phyloP scores from a whole-genome alignment of 1,140 invertebrate species.

The Steinernema feltiae region DNA sequence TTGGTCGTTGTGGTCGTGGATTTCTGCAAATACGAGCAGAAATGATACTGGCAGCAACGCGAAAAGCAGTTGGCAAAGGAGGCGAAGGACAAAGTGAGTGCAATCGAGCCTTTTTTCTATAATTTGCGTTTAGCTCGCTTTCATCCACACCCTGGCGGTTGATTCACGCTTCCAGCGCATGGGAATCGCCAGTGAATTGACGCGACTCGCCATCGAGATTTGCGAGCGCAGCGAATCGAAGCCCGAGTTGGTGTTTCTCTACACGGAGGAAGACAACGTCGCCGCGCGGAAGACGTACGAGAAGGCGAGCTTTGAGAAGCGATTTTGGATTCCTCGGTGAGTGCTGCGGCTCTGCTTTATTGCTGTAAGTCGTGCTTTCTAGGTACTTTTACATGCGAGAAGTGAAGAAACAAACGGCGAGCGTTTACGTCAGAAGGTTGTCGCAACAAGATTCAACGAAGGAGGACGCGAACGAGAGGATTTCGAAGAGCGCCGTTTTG shows the following conservation, averaged over 20 bases:
- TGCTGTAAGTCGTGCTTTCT: not conserved
- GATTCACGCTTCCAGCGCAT: not conserved
- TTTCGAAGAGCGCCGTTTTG: not conserved
- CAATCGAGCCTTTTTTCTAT: no score
- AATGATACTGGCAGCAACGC: not conserved
- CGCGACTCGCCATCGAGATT: not conserved
- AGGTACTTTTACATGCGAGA: no score
- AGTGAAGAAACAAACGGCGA: no score
- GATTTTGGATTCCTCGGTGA: not conserved
- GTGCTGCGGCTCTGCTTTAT: not conserved
- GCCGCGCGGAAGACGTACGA: not conserved
- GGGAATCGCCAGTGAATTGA: not conserved
- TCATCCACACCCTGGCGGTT: not conserved
- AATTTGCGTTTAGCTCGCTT: not conserved
- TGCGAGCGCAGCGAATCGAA: not conserved
- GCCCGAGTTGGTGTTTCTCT: not conserved
- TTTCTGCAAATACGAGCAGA: not conserved
- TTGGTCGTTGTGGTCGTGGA: not conserved
- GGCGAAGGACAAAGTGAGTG: not conserved
- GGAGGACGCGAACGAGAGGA: not conserved
- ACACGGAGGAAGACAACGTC: not conserved
- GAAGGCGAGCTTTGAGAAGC: not conserved
- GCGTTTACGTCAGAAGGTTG: not conserved
- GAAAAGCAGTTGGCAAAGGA: not conserved
- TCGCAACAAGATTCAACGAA: not conserved